Percentiles rank a stretch among this genome's conserved stretches.
phyloP scores from a whole-genome alignment of 2,888 invertebrate species.

The Drosophila histrio region DNA sequence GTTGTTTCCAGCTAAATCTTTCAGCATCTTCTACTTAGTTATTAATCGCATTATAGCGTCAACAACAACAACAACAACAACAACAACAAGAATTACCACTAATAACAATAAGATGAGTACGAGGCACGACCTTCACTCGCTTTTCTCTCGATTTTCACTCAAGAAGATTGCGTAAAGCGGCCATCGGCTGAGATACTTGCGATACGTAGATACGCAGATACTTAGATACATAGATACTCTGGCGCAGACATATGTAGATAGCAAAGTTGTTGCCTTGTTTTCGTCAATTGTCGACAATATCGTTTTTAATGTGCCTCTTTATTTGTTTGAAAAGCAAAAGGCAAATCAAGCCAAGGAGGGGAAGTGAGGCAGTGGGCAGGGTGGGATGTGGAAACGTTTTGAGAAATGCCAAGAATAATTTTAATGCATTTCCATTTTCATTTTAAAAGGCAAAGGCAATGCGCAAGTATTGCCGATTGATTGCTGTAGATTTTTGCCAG shows the following conservation, averaged over 20 bases:
- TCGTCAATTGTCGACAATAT: constrained; percentile 79
- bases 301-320: constrained; percentile 61
- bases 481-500: constrained; percentile 58
- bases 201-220: constrained; percentile 13
- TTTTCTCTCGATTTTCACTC: constrained; percentile 49
- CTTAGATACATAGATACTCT: constrained; percentile 5
- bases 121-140: constrained; percentile 61
- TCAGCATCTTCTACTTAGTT: constrained; percentile 45
- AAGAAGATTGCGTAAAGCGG: constrained; percentile 63
- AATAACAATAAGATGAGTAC: constrained; percentile 18
- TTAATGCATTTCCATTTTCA: constrained; percentile 69
- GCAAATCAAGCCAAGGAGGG: constrained; percentile 20
- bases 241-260: neutral
- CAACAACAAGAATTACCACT: constrained; percentile 7
- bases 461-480: constrained; percentile 63
- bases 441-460: constrained; percentile 32
- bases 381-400: constrained; percentile 14
- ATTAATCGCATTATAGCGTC: constrained; percentile 50
- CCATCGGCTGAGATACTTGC: constrained; percentile 22
- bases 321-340: constrained; percentile 64
- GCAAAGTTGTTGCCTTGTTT: constrained; percentile 56
- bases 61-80: constrained; percentile 17
- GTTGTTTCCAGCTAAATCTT: constrained; percentile 42
- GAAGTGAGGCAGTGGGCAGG: neutral
- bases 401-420: constrained; percentile 49